Base-by-base conservation (phyloP, 2,113 vertebrate genomes). In the Alethe diademata region DNA sequence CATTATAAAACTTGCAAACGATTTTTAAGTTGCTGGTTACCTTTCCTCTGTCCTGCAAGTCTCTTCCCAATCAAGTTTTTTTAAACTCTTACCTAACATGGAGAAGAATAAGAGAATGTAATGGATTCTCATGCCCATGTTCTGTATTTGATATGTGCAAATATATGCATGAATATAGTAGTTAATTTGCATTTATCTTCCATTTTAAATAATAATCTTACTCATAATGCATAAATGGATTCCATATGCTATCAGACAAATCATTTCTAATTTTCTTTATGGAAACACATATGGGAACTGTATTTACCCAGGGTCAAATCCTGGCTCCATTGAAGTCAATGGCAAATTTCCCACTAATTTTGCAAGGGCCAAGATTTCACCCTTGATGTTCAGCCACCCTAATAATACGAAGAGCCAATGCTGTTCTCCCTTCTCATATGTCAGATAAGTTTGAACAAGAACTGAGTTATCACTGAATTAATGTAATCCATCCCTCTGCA, bases 261-360 rank as follows among this genome's bases (percentile, higher is more conserved):
- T 92, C 11, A 83, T 88, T 90, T 75, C 65, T 92, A 86, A 88
- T 93, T 93, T 95, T 94, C 92, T 84, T 90, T 96, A 74, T 90
- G 64, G 92, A 89, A 92, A 64, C 78, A 71, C 78, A 94, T 90
- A 80, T 92, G 94, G 78, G 90, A 94, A 83, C 40, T 95, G 43
- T 80, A 86, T 67, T 94, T 65, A 93, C 69, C 35, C 75, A 42
- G 72, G 90, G 72, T 88, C 79, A 92, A 95, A 94, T 88, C 43
- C 72, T 95, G 93, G 75, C 78, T 94, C 60, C 61, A 74, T 47
- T 94, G 93, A 95, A 90, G 82, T 93, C 72, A 90, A 75, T 94
- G 95, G 95, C 90, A 96, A 93, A 94, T 90, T 92, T 96, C 88
- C 88, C 95, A 93, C 80, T 92, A 67, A 92, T 94, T 95, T 86